Evolutionary conservation across 2,797 vertebrate species (phyloP), one percentile per base, ranked within the genome.

Genomic region (Australoheros facetus): DNA sequence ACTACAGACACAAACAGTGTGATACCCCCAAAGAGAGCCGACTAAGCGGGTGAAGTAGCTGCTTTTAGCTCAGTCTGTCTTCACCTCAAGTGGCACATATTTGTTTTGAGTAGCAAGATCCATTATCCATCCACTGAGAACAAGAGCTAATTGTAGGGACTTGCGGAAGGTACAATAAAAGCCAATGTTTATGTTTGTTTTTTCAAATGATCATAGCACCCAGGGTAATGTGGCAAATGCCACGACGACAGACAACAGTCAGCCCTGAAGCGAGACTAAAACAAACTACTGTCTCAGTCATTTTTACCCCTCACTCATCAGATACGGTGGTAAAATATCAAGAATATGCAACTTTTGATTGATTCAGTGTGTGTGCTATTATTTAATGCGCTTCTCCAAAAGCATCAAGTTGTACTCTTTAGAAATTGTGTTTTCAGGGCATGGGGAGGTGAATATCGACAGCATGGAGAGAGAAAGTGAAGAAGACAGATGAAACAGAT

Each of bases 51-150:
- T 73, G 73, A 88, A 89, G 90, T 55, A 81, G 73, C 93, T 88
- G 74, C 85, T 95, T 95, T 93, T 92, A 93, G 91, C 82, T 51
- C 89, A 75, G 75, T 90, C 91, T 92, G 88, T 95, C 92, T 87
- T 88, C 79, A 88, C 89, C 84, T 90, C 79, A 71, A 91, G 85
- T 86, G 86, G 88, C 83, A 62, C 58, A 26, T 81, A 86, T 88
- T 91, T 34, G 71, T 84, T 87, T 89, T 88, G 85, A 82, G 80
- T 34, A 78, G 81, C 37, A 16, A 84, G 86, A 69, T 37, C 87
- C 87, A 91, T 93, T 89, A 91, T 80, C 75, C 66, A 73, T 85
- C 88, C 89, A 19, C 74, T 19, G 80, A 90, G 89, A 88, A 87
- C 53, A 4, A 12, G 64, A 56, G 70, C 73, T 89, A 83, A 91